These are phyloP conservation scores for Leptinotarsa texana DNA, from an alignment of 1,140 invertebrate genomes.

Conservation along the genomic window DNA sequence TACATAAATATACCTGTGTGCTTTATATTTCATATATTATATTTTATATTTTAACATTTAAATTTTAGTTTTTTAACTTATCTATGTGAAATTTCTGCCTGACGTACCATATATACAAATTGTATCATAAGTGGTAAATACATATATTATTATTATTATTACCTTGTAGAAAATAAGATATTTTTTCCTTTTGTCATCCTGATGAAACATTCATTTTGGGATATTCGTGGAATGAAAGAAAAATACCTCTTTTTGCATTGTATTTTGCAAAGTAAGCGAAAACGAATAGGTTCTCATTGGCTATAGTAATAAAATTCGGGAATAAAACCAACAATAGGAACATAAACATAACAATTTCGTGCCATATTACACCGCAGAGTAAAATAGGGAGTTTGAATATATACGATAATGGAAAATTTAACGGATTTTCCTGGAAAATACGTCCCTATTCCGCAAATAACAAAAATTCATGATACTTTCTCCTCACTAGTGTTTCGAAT, in stretches of 20 bases:
- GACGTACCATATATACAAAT: too few species aligned
- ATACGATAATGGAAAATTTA: constrained; percentile 28
- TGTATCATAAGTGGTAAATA: too few species aligned
- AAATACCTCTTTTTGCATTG: background rate
- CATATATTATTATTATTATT: too few species aligned
- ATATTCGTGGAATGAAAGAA: background rate
- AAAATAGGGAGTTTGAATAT: constrained; percentile 29
- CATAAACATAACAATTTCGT: constrained; percentile 34
- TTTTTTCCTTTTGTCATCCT: background rate
- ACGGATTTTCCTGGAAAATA: constrained; percentile 6
- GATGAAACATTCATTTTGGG: background rate
- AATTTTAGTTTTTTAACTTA: too few species aligned
- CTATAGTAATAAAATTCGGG: constrained; percentile 30
- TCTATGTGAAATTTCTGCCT: too few species aligned
- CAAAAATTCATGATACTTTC: background rate
- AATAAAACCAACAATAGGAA: constrained; percentile 31
- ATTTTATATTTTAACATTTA: too few species aligned
- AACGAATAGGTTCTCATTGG: constrained; percentile 27
- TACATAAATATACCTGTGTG: too few species aligned
- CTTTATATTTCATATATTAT: too few species aligned
- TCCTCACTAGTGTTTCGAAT: background rate
- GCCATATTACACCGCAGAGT: constrained; percentile 25
- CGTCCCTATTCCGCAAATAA: background rate
- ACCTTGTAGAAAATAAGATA: too few species aligned
- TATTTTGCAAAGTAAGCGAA: constrained; percentile 1